Percentiles rank a stretch among this genome's conserved stretches.
These are phyloP conservation scores for Eupeodes latifasciatus DNA, from an alignment of 2,888 invertebrate species.

Conservation along the genomic window DNA sequence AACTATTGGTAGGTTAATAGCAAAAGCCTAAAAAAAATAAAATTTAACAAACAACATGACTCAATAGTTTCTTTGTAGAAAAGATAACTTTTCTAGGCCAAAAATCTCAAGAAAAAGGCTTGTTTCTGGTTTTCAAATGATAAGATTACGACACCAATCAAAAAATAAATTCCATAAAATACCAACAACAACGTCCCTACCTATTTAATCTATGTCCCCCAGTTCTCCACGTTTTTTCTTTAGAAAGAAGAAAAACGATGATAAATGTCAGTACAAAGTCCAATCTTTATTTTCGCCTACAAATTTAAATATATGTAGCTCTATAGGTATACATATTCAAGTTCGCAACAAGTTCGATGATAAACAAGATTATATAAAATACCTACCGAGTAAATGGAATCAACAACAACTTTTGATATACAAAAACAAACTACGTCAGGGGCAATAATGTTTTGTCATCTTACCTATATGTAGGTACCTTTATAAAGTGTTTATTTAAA, in stretches of 20 bases:
- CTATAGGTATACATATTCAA: not conserved
- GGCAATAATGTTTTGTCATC: not conserved
- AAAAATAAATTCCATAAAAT: not conserved
- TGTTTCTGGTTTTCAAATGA: not conserved
- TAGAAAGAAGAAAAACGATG: not conserved
- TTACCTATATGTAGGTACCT: no score
- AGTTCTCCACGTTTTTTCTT: constrained; percentile 1
- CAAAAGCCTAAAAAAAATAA: no score
- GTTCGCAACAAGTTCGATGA: not conserved
- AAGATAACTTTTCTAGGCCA: no score
- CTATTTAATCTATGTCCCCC: not conserved
- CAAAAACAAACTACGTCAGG: constrained; percentile 34
- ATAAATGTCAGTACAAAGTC: constrained; percentile 18
- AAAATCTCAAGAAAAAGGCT: constrained; percentile 11
- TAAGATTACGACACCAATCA: not conserved
- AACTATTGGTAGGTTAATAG: not conserved
- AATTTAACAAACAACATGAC: not conserved
- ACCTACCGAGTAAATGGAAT: not conserved
- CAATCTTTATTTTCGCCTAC: constrained; percentile 16
- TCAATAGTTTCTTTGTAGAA: not conserved
- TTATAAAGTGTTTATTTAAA: no score
- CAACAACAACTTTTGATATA: not conserved
- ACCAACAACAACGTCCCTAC: constrained; percentile 9
- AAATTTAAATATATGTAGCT: not conserved
- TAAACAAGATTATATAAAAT: constrained; percentile 42